Evolutionary conservation across 2,888 invertebrate species (phyloP).

Genomic region (Polydrusus tereticollis): DNA sequence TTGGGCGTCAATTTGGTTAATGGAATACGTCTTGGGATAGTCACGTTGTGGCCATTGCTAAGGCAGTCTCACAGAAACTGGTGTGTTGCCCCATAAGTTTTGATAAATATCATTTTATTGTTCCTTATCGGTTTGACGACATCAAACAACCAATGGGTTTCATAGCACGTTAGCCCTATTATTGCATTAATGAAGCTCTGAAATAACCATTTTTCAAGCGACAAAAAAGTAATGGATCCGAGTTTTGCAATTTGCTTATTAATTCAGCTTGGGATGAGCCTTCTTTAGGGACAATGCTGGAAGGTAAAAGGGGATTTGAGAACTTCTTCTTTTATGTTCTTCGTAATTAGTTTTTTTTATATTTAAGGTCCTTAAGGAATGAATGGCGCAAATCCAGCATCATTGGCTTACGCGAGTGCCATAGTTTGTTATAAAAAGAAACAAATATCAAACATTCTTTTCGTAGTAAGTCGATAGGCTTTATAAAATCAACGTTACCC

Average conservation of each 20-base stretch:
- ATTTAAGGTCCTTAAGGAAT: constrained; percentile 1
- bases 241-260: constrained; percentile 43
- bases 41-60: no score
- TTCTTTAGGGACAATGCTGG: constrained; percentile 16
- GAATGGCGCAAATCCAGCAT: constrained; percentile 14
- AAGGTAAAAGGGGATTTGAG: constrained; percentile 37
- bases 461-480: no score
- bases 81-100: not conserved
- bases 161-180: constrained; percentile 31
- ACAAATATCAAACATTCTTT: no score
- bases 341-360: constrained; percentile 42
- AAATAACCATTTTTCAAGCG: constrained; percentile 37
- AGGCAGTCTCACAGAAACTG: no score
- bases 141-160: not conserved
- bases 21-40: no score
- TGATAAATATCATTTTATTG: not conserved
- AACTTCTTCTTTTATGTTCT: constrained; percentile 27
- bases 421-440: no score
- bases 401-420: no score
- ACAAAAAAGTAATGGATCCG: constrained; percentile 17
- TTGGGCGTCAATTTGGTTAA: no score
- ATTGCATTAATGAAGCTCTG: constrained; percentile 25
- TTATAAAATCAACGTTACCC: not conserved
- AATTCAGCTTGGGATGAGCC: constrained; percentile 30
- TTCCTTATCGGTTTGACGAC: not conserved